Conservation (phyloP, 1,140 invertebrate genomes). For the Drosophila asahinai region DNA sequence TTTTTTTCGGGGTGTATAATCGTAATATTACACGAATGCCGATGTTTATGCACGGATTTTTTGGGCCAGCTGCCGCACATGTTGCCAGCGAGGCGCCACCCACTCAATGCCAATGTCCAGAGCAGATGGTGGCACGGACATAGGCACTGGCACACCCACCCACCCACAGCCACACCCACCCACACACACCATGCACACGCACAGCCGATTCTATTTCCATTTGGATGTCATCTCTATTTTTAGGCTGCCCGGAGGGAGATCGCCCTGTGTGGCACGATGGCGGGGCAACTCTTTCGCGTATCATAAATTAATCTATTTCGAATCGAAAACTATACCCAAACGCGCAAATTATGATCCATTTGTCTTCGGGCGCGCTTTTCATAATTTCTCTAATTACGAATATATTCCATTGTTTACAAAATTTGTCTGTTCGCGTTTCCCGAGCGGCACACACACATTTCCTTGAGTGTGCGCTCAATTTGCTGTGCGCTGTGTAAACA, state of each 20-base stretch:
- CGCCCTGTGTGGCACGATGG: conserved; percentile 40
- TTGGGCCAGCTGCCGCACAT: conserved; percentile 58
- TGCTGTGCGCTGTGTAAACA: conserved; percentile 30
- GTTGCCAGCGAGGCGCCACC: conserved; percentile 56
- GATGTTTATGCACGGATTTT: conserved; percentile 69
- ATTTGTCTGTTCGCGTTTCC: neutral
- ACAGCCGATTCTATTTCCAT: conserved; percentile 50
- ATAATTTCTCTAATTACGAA: conserved; percentile 23
- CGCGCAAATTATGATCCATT: conserved; percentile 31
- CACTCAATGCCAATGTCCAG: conserved; percentile 70
- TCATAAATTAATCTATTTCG: conserved; percentile 44
- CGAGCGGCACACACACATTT: conserved; percentile 13
- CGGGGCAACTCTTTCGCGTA: conserved; percentile 30
- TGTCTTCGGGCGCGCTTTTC: neutral
- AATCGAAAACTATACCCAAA: conserved; percentile 31
- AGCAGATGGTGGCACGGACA: conserved; percentile 48
- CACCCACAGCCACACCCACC: conserved; percentile 38
- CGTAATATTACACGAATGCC: conserved; percentile 41
- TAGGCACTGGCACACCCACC: conserved; percentile 7
- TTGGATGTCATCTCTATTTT: conserved; percentile 76
- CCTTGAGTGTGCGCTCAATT: conserved; percentile 33
- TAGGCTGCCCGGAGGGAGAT: conserved; percentile 44
- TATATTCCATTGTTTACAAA: conserved; percentile 39
- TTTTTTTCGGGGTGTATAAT: conserved; percentile 21
- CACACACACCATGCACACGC: conserved; percentile 35